Evolutionary conservation across 2,113 vertebrate species (phyloP), one percentile per base, ranked within the genome.

Genomic region (Silurus meridionalis): DNA sequence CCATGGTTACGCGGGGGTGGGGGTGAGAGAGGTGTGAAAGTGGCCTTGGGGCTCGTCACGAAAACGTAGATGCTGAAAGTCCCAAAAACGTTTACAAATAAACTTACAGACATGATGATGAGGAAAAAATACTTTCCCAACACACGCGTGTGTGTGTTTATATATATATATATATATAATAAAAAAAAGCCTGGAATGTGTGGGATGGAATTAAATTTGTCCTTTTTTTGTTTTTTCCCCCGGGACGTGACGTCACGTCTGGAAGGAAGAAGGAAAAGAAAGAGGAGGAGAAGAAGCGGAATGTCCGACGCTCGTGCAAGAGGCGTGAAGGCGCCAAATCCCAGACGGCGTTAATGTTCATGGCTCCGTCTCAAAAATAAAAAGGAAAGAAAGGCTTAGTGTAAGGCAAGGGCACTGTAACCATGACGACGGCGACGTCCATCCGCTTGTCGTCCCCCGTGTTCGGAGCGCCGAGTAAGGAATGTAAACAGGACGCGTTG

Each of bases 141-240:
- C 58, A 77, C 37, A 75, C 71, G 37, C 2, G 37, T 37, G 37
- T 37, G 37, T 37, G 37, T 37, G 37, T 37, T 37, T 37, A 69
- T 48, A 37, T 67, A 57, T 21, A 83, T 13, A 57, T n/a, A 55
- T 55, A 83, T 69, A 67, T 53, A 82, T 55, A 28, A 25, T 58
- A 57, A 71, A 67, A 71, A 66, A 87, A 90, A 81, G 91, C 82
- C 84, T 91, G 93, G 91, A 94, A 93, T 93, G 92, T 92, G 90
- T 89, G 88, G 91, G 91, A 90, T 88, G 67, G 58, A 83, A 21
- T 14, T 25, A 60, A 74, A 80, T 87, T 87, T 86, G 87, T 86
- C 87, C 83, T 58, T 67, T 64, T 64, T 19, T 83, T 55, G 69
- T 80, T 9, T 50, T 72, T 72, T 9, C 11, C n/a, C 23, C 17